Percentiles rank a stretch among this genome's conserved stretches.
Conservation (phyloP, 2,888 invertebrate species). For the Laothoe populi region DNA sequence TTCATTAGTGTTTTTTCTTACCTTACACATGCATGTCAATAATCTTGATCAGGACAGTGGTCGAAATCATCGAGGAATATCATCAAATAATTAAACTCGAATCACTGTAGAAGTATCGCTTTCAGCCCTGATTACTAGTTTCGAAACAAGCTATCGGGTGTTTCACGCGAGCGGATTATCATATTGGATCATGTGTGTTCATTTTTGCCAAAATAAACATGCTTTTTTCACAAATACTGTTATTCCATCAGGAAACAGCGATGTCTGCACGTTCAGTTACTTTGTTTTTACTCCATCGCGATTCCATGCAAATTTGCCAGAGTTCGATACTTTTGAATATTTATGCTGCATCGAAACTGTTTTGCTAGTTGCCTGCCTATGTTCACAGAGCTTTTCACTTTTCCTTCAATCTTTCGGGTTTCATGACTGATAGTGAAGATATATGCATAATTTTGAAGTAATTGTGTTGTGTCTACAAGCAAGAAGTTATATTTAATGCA, state of each 20-base stretch:
- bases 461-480: background rate
- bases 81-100: too few relatives aligned
- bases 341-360: conserved; percentile 32
- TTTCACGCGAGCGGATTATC: background rate
- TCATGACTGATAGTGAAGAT: conserved; percentile 1
- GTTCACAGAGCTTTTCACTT: conserved; percentile 12
- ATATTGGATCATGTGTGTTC: background rate
- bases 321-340: conserved; percentile 39
- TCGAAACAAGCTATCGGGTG: too few relatives aligned
- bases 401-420: conserved; percentile 7
- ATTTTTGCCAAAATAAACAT: background rate
- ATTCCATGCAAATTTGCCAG: conserved; percentile 39
- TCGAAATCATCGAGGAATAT: too few relatives aligned
- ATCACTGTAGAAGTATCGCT: too few relatives aligned
- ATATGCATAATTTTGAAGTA: background rate
- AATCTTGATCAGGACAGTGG: too few relatives aligned
- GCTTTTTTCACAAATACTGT: conserved; percentile 6
- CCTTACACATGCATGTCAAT: conserved; percentile 1
- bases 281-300: conserved; percentile 32
- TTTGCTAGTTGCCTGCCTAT: conserved; percentile 12
- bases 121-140: too few relatives aligned
- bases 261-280: conserved; percentile 25
- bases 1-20: conserved; percentile 10
- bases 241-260: conserved; percentile 17
- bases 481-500: background rate